Conservation (phyloP, 2,888 invertebrate genomes). For the Euzophera pinguis region DNA sequence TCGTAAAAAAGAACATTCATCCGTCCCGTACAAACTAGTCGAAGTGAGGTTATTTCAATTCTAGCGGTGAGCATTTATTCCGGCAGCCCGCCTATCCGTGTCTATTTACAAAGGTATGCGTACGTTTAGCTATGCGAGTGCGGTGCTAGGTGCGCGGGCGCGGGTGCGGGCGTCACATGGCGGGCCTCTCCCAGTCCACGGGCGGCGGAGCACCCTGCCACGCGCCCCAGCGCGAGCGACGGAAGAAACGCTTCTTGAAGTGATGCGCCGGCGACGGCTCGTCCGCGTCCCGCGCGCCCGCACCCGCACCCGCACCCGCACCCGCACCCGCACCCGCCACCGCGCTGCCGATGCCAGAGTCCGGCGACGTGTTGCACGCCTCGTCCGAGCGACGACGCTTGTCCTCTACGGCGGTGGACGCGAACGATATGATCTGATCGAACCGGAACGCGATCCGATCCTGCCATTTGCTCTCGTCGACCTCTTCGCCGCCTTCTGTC, state of each 20-base stretch:
- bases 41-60: not conserved
- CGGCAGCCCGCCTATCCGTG: constrained; percentile 15
- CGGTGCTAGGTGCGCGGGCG: constrained; percentile 28
- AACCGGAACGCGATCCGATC: constrained; percentile 95
- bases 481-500: constrained; percentile 82
- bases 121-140: constrained; percentile 26
- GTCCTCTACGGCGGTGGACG: constrained; percentile 94
- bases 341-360: constrained; percentile 85
- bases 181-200: constrained; percentile 72
- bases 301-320: constrained; percentile 45
- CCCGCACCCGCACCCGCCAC: constrained; percentile 43
- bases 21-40: not conserved
- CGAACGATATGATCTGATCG: constrained; percentile 95
- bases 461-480: constrained; percentile 94
- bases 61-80: not conserved
- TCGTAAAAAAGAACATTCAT: too few relatives aligned
- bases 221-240: constrained; percentile 84
- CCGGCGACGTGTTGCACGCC: constrained; percentile 91
- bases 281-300: constrained; percentile 57
- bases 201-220: constrained; percentile 69
- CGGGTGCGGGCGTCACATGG: constrained; percentile 63
- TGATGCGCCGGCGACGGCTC: constrained; percentile 73
- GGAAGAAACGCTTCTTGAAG: constrained; percentile 93
- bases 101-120: constrained; percentile 34
- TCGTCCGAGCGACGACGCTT: constrained; percentile 91